Evolutionary conservation across 2,113 vertebrate genomes (phyloP).

Genomic region (Rhabdornis inornatus): DNA sequence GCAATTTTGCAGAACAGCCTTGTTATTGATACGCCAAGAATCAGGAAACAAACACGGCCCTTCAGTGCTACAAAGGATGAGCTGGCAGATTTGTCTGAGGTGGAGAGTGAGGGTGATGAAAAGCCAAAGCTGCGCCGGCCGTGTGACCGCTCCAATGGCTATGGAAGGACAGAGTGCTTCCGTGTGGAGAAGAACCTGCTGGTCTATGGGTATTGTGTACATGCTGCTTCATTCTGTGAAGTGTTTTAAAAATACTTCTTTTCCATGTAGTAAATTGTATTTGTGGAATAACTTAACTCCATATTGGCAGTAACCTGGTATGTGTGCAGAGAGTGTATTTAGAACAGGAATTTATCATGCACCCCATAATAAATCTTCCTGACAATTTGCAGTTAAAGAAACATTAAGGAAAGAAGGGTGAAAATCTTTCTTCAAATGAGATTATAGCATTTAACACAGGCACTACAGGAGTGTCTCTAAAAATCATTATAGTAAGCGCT

Average conservation of each 20-base stretch:
- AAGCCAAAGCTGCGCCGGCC: constrained; percentile 92
- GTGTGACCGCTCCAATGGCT: constrained; percentile 88
- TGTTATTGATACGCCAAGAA: constrained; percentile 96
- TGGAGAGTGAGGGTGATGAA: constrained; percentile 90
- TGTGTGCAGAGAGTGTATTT: neutral
- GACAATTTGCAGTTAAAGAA: neutral
- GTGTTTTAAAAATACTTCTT: rapidly evolving
- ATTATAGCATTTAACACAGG: neutral
- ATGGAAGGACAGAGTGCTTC: constrained; percentile 96
- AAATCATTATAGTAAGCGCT: neutral
- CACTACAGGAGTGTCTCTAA: neutral
- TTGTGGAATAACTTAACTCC: neutral
- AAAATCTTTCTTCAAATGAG: neutral
- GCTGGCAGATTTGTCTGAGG: constrained; percentile 92
- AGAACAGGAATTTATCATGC: neutral
- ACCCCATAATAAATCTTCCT: neutral
- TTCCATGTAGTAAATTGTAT: neutral
- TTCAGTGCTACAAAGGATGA: constrained; percentile 98
- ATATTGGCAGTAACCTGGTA: rapidly evolving
- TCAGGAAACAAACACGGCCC: constrained; percentile 94
- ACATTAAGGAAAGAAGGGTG: neutral
- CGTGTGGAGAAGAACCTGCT: constrained; percentile 96
- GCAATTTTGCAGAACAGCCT: constrained; percentile 89
- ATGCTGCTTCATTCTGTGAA: neutral
- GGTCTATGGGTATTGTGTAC: constrained; percentile 87